A percentile compares a stretch with the other conserved stretches of the same genome.
Evolutionary conservation across 2,888 invertebrate genomes (phyloP).

Genomic region (Hemithea aestivaria): DNA sequence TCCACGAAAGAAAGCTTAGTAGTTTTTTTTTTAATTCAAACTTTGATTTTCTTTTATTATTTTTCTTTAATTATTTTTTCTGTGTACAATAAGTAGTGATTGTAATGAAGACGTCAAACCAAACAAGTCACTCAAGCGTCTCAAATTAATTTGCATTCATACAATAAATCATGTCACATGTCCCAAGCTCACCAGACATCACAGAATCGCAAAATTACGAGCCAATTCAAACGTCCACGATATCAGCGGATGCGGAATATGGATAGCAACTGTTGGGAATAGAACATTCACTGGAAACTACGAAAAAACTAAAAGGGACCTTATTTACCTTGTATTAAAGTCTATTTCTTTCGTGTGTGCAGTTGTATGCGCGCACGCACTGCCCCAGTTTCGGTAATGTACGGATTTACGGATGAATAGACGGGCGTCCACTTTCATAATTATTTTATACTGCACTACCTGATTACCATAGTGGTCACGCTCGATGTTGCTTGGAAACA

Average conservation of each 20-base stretch:
- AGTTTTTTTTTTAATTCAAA: too few relatives aligned
- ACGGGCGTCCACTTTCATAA: conserved; percentile 33
- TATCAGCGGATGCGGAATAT: conserved; percentile 34
- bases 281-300: background rate
- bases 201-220: conserved; percentile 28
- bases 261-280: conserved; percentile 5
- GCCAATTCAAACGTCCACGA: conserved; percentile 24
- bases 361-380: conserved; percentile 29
- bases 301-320: background rate
- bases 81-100: too few relatives aligned
- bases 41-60: too few relatives aligned
- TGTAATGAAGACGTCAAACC: too few relatives aligned
- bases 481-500: too few relatives aligned
- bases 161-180: conserved; percentile 10
- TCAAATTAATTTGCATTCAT: background rate
- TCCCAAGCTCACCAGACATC: conserved; percentile 1
- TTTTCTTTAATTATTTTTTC: too few relatives aligned
- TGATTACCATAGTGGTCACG: too few relatives aligned
- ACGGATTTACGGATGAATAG: conserved; percentile 57
- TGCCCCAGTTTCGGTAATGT: conserved; percentile 52
- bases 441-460: background rate
- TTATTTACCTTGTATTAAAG: conserved; percentile 4
- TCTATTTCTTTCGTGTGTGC: conserved; percentile 5
- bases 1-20: too few relatives aligned
- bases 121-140: too few relatives aligned